Percentiles rank a stretch among this genome's conserved stretches.
Evolutionary conservation across 2,888 invertebrate genomes (phyloP).

Genomic region (Strigamia transsilvanica): DNA sequence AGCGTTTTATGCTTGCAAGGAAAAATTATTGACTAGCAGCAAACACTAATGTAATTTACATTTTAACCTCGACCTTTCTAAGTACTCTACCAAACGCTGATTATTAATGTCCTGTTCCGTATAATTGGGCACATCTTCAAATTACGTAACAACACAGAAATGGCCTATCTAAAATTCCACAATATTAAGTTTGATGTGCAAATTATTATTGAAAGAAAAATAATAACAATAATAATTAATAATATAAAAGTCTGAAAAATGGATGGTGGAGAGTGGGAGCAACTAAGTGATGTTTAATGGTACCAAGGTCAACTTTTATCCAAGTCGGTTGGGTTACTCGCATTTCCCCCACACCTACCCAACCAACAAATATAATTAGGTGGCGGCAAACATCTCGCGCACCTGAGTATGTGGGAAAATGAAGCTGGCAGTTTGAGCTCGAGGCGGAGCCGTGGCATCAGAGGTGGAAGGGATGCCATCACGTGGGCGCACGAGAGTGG

Average conservation of each 20-base stretch:
- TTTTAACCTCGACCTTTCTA: conserved; percentile 39
- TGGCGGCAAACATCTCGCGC: conserved; percentile 46
- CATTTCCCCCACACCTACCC: conserved; percentile 45
- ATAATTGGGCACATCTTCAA: conserved; percentile 33
- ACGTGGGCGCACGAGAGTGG: conserved; percentile 46
- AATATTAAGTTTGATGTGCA: too few species aligned
- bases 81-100: conserved; percentile 24
- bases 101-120: conserved; percentile 27
- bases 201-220: too few species aligned
- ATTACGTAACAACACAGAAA: background rate
- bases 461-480: conserved; percentile 52
- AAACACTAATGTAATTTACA: conserved; percentile 51
- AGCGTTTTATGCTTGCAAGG: conserved; percentile 24
- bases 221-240: background rate
- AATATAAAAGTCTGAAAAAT: background rate
- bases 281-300: conserved; percentile 45
- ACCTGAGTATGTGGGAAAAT: conserved; percentile 49
- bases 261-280: conserved; percentile 5
- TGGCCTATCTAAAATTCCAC: background rate
- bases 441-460: conserved; percentile 51
- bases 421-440: conserved; percentile 46
- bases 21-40: conserved; percentile 48
- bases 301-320: conserved; percentile 13
- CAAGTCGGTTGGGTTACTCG: conserved; percentile 34
- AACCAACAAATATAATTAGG: conserved; percentile 45